A percentile compares a stretch with the other conserved stretches of the same genome.
phyloP scores from a whole-genome alignment of 2,888 invertebrate genomes.

The Zootermopsis nevadensis region DNA sequence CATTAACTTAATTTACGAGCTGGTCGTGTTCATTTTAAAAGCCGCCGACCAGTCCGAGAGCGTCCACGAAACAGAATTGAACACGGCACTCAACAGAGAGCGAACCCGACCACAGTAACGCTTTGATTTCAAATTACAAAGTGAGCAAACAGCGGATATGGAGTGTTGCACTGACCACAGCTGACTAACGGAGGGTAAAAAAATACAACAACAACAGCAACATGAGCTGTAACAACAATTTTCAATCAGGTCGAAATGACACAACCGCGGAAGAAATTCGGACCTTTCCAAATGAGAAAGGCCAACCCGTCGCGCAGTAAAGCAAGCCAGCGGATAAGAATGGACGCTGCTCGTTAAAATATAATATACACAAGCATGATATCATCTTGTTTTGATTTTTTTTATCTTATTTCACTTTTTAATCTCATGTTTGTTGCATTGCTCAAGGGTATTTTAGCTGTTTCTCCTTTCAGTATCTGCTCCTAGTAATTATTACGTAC shows the following conservation, averaged over 20 bases:
- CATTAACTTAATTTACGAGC: no score
- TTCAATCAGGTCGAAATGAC: not conserved
- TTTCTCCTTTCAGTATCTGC: not conserved
- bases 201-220: not conserved
- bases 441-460: not conserved
- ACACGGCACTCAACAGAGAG: no score
- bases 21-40: no score
- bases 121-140: no score
- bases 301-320: not conserved
- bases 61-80: no score
- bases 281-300: not conserved
- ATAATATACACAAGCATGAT: not conserved
- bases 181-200: not conserved
- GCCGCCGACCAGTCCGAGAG: no score
- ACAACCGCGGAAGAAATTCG: not conserved
- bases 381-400: not conserved
- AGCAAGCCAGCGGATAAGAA: not conserved
- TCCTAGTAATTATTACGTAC: not conserved
- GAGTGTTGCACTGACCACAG: not conserved
- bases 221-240: not conserved
- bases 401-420: not conserved
- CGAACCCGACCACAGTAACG: no score
- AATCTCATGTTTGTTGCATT: not conserved
- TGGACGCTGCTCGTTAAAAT: not conserved
- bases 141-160: no score